Evolutionary conservation across 2,113 vertebrate genomes (phyloP).

Genomic region (Caloenas nicobarica): DNA sequence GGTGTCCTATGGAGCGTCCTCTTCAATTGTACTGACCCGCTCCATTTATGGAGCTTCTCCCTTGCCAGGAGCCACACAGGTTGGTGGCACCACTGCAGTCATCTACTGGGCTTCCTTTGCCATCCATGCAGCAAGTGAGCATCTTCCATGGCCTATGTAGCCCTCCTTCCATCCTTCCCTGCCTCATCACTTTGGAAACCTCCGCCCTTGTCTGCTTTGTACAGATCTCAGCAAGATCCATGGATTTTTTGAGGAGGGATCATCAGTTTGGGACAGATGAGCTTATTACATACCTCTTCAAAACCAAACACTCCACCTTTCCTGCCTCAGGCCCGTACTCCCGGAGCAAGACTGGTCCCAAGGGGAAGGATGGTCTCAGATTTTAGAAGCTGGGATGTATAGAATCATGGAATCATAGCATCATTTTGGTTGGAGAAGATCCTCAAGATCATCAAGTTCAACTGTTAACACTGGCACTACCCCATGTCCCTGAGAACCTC

Average conservation of each 20-base stretch:
- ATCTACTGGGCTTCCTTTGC: rapidly evolving
- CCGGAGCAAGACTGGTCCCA: not conserved
- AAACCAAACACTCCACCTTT: not conserved
- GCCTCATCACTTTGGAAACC: not conserved
- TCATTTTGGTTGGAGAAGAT: too few relatives aligned
- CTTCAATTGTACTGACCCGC: not conserved
- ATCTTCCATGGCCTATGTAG: not conserved
- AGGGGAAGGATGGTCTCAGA: slow-evolving; percentile 23
- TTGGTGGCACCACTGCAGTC: not conserved
- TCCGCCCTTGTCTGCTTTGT: not conserved
- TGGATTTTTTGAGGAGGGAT: not conserved
- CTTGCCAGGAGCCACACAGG: not conserved
- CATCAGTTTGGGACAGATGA: slow-evolving; percentile 47
- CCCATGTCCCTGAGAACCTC: too few relatives aligned
- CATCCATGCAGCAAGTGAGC: rapidly evolving
- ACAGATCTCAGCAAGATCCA: slow-evolving; percentile 61
- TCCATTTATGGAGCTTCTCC: not conserved
- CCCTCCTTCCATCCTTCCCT: not conserved
- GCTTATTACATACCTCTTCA: not conserved
- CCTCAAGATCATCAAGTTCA: too few relatives aligned
- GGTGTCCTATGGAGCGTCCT: rapidly evolving
- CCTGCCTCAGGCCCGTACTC: rapidly evolving
- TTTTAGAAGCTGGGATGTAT: slow-evolving; percentile 9
- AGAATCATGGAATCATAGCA: too few relatives aligned
- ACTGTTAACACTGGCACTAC: too few relatives aligned